Conservation (phyloP, 2,797 vertebrate genomes). For the Neosalanx taihuensis region DNA sequence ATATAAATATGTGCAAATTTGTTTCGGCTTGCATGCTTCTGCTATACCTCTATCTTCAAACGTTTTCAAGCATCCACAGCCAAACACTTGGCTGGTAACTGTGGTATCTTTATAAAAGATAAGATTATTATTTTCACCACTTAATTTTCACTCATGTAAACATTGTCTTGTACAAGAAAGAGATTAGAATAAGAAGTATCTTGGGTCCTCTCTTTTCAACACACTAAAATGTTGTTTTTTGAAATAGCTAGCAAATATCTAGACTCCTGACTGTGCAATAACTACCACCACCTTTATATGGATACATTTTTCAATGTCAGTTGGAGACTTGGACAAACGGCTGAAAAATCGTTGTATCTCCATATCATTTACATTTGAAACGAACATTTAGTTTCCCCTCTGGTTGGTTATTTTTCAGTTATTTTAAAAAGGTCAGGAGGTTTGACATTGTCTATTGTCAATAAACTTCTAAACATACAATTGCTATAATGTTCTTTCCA, state of each 20-base stretch:
- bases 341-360: constrained; percentile 14
- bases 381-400: constrained; percentile 47
- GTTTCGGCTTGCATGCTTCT: constrained; percentile 67
- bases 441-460: constrained; percentile 43
- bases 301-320: constrained; percentile 11
- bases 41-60: constrained; percentile 70
- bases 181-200: constrained; percentile 44
- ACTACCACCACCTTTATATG: constrained; percentile 28
- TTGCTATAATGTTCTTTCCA: constrained; percentile 11
- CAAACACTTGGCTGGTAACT: constrained; percentile 74
- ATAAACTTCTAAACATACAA: constrained; percentile 16
- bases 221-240: constrained; percentile 61
- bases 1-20: constrained; percentile 99
- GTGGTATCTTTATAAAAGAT: constrained; percentile 91
- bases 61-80: constrained; percentile 81
- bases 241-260: constrained; percentile 40
- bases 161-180: constrained; percentile 66
- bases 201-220: constrained; percentile 37
- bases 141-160: constrained; percentile 78
- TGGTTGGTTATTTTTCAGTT: constrained; percentile 32
- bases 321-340: constrained; percentile 16
- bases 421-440: constrained; percentile 30
- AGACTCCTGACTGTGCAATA: constrained; percentile 42
- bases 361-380: constrained; percentile 20
- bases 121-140: constrained; percentile 54